A percentile compares a stretch with the other conserved stretches of the same genome.
Evolutionary conservation across 2,113 vertebrate genomes (phyloP).

Genomic region (Rhabdornis inornatus): DNA sequence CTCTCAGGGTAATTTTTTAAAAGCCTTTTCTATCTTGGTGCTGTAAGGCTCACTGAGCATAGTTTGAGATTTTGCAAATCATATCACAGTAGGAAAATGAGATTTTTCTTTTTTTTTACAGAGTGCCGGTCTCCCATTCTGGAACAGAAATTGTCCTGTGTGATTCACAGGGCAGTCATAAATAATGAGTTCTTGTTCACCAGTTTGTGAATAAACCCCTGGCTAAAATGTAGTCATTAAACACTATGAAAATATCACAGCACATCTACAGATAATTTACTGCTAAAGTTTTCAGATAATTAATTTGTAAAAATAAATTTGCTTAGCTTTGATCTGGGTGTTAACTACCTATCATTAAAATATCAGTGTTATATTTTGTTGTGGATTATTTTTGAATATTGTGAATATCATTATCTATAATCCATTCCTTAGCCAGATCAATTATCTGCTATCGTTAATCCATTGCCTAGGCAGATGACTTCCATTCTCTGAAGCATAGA

Average conservation of each 20-base stretch:
- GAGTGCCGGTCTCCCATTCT: neutral
- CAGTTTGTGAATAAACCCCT: neutral
- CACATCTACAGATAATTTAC: neutral
- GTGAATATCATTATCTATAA: neutral
- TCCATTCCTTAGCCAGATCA: neutral
- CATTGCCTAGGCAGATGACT: neutral
- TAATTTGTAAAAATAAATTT: slow-evolving; percentile 29
- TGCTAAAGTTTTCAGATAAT: slow-evolving; percentile 6
- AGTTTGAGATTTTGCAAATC: neutral
- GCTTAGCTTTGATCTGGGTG: slow-evolving; percentile 4
- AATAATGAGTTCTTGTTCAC: neutral
- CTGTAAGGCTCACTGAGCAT: neutral
- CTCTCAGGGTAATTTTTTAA: neutral
- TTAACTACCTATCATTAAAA: neutral
- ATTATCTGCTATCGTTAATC: neutral
- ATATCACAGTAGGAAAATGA: neutral
- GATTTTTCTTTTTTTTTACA: neutral
- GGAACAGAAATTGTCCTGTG: neutral
- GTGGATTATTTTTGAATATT: neutral
- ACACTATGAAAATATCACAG: neutral
- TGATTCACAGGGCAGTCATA: neutral
- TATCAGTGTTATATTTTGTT: neutral
- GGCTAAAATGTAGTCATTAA: slow-evolving; percentile 31
- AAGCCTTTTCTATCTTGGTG: neutral
- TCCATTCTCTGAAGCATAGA: neutral